These are phyloP conservation scores for Onychomys arenicola DNA, from an alignment of 2,797 vertebrate genomes.

Conservation along the genomic window DNA sequence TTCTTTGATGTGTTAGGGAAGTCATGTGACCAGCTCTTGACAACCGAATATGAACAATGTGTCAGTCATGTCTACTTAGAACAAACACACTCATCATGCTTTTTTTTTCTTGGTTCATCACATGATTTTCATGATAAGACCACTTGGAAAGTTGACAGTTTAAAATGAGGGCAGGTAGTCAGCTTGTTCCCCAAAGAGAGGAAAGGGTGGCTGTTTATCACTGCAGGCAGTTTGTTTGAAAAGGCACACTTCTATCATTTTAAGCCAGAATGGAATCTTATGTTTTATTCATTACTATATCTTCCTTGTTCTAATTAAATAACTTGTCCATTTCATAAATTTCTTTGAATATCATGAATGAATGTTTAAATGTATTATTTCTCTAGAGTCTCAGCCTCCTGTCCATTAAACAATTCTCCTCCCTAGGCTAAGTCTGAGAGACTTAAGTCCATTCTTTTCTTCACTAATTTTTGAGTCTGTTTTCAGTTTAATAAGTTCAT, in stretches of 20 bases:
- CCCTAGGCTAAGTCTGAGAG: background rate
- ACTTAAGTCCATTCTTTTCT: background rate
- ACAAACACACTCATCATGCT: background rate
- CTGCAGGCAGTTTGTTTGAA: background rate
- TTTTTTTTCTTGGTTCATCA: background rate
- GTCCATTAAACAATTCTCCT: background rate
- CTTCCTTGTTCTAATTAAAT: background rate
- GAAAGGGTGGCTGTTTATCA: background rate
- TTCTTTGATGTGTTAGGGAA: background rate
- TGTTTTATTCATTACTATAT: background rate
- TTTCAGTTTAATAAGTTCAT: background rate
- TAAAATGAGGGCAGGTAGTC: background rate
- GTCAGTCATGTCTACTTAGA: background rate
- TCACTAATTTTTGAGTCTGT: background rate
- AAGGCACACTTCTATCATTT: background rate
- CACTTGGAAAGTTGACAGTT: background rate
- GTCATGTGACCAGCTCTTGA: background rate
- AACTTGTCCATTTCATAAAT: background rate
- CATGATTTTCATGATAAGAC: background rate
- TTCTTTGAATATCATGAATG: background rate
- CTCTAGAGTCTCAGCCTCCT: background rate
- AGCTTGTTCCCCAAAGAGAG: background rate
- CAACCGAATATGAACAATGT: background rate
- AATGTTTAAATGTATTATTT: background rate
- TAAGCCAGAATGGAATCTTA: background rate